Evolutionary conservation across 2,797 vertebrate genomes (phyloP).

Genomic region (Eulemur rubriventer): DNA sequence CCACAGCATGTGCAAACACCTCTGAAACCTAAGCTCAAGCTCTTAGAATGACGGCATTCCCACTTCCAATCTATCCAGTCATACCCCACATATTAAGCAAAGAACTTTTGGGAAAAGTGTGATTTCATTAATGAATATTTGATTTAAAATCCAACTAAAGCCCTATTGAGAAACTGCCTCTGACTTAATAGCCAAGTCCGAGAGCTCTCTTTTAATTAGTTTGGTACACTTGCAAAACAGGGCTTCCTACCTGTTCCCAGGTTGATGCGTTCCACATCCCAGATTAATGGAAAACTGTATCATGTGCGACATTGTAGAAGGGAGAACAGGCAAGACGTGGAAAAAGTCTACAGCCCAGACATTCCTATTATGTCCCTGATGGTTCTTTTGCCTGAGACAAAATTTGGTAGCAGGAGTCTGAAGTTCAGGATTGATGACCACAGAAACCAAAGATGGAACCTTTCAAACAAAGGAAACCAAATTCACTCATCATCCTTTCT

Average conservation of each 20-base stretch:
- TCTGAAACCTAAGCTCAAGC: not conserved
- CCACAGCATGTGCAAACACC: not conserved
- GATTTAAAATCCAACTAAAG: constrained; percentile 34
- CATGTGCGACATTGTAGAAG: constrained; percentile 94
- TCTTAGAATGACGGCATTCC: not conserved
- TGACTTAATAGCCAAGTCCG: not conserved
- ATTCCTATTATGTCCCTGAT: constrained; percentile 91
- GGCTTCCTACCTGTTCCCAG: constrained; percentile 93
- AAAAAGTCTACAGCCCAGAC: constrained; percentile 98
- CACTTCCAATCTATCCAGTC: not conserved
- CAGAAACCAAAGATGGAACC: constrained; percentile 94
- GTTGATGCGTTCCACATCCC: constrained; percentile 97
- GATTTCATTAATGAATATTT: constrained; percentile 1
- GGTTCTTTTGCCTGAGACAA: constrained; percentile 95
- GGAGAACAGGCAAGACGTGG: constrained; percentile 94
- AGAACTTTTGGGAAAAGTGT: not conserved
- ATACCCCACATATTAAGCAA: not conserved
- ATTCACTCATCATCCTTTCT: not conserved
- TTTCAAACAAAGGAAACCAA: constrained; percentile 81
- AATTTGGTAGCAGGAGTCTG: constrained; percentile 95
- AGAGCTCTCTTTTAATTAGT: not conserved
- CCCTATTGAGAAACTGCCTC: not conserved
- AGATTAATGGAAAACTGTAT: constrained; percentile 98
- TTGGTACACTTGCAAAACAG: not conserved
- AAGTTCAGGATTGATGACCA: constrained; percentile 93